phyloP scores from a whole-genome alignment of 2,797 vertebrate species.

The Galagoides demidoff region DNA sequence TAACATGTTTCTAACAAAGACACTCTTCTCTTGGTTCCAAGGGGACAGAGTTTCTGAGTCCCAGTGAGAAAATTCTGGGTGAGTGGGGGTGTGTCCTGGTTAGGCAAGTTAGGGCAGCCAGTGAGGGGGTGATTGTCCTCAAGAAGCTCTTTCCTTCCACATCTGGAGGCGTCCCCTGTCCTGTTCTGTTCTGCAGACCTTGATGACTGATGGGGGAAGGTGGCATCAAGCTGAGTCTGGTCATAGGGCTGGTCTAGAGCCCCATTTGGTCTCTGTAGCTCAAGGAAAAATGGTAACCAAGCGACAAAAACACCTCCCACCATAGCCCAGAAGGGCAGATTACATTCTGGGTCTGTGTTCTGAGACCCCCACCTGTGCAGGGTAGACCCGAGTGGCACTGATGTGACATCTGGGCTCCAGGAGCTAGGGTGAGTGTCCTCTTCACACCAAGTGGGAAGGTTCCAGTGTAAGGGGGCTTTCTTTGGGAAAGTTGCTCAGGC shows the following conservation, averaged over 20 bases:
- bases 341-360: background rate
- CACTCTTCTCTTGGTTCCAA: background rate
- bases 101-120: background rate
- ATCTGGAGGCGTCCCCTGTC: background rate
- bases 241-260: accelerated
- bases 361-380: background rate
- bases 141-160: background rate
- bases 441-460: accelerated
- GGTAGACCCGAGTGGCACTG: accelerated
- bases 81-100: too few relatives aligned
- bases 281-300: background rate
- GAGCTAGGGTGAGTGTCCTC: background rate
- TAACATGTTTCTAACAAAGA: accelerated
- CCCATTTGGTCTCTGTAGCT: background rate
- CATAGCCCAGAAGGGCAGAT: accelerated
- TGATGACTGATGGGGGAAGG: accelerated
- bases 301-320: accelerated
- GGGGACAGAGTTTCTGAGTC: background rate
- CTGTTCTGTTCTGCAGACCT: background rate
- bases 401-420: background rate
- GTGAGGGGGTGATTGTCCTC: background rate
- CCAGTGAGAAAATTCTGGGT: accelerated
- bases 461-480: background rate
- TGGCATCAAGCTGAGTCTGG: background rate
- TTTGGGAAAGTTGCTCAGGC: too few relatives aligned